Percentiles rank a stretch among this genome's conserved stretches.
These are phyloP conservation scores for Melipona quadrifasciata DNA, from an alignment of 1,140 invertebrate species.

Conservation along the genomic window DNA sequence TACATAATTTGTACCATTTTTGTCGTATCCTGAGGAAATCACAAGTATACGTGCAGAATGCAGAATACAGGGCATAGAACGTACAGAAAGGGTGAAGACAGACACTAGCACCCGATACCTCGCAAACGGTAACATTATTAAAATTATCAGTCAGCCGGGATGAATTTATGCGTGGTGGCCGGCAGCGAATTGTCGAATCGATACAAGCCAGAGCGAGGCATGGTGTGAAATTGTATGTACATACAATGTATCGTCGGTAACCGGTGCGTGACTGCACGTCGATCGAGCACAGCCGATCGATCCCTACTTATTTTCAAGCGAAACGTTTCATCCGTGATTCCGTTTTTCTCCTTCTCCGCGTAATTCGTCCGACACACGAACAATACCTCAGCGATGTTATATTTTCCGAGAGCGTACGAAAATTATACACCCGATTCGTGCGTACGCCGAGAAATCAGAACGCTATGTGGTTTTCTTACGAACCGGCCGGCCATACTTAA, in stretches of 20 bases:
- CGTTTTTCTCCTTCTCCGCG: background rate
- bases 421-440: background rate
- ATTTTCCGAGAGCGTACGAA: background rate
- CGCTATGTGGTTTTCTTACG: background rate
- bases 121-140: slow-evolving; percentile 69
- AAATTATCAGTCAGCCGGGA: slow-evolving; percentile 59
- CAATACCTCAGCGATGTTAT: background rate
- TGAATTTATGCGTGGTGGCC: slow-evolving; percentile 59
- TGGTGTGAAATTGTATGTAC: slow-evolving; percentile 42
- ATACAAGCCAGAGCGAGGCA: background rate
- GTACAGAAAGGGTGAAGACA: background rate
- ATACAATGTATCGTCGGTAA: slow-evolving; percentile 4
- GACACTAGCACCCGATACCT: slow-evolving; percentile 56
- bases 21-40: background rate
- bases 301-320: slow-evolving; percentile 11
- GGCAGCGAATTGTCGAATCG: slow-evolving; percentile 20
- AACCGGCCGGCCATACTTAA: background rate
- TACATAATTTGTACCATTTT: background rate
- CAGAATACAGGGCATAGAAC: background rate
- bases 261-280: slow-evolving; percentile 18
- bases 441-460: background rate
- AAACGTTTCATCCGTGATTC: slow-evolving; percentile 17
- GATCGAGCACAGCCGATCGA: slow-evolving; percentile 11
- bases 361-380: slow-evolving; percentile 1
- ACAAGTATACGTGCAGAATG: background rate